Percentiles rank a stretch among this genome's conserved stretches.
These are phyloP conservation scores for Caenorhabditis macrosperma DNA, from an alignment of 2,888 invertebrate species.

Conservation along the genomic window DNA sequence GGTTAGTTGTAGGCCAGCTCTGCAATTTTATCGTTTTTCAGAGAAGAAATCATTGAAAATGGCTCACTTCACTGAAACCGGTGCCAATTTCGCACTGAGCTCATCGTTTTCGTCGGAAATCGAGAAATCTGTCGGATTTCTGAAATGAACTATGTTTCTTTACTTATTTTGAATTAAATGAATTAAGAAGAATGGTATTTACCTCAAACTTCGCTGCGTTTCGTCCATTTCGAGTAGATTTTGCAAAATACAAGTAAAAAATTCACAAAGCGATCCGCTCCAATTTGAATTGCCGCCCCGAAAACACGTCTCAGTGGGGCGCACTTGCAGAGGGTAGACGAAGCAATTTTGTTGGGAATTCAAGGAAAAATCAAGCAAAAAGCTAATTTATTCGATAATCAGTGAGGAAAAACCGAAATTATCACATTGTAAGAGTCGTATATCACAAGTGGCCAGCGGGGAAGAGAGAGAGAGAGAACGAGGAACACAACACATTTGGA, in stretches of 20 bases:
- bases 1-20: conserved; percentile 31
- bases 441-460: conserved; percentile 54
- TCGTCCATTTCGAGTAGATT: conserved; percentile 29
- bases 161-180: too few relatives aligned
- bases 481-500: background rate
- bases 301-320: conserved; percentile 13
- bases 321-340: conserved; percentile 7
- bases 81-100: conserved; percentile 18
- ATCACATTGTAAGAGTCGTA: conserved; percentile 20
- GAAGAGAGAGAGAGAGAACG: background rate
- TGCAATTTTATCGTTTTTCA: conserved; percentile 7
- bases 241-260: background rate
- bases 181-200: background rate
- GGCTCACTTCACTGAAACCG: conserved; percentile 24
- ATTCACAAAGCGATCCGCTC: background rate
- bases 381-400: conserved; percentile 9
- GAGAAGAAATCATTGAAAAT: background rate
- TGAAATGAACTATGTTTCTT: background rate
- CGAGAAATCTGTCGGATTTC: background rate
- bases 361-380: background rate
- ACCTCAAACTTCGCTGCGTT: conserved; percentile 9
- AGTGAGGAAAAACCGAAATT: conserved; percentile 1
- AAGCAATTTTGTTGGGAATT: conserved; percentile 4
- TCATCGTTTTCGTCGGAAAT: background rate
- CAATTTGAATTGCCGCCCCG: conserved; percentile 15